Percentiles rank a stretch among this genome's conserved stretches.
These are phyloP conservation scores for Rhamnusium bicolor DNA, from an alignment of 2,888 invertebrate genomes.

Conservation along the genomic window DNA sequence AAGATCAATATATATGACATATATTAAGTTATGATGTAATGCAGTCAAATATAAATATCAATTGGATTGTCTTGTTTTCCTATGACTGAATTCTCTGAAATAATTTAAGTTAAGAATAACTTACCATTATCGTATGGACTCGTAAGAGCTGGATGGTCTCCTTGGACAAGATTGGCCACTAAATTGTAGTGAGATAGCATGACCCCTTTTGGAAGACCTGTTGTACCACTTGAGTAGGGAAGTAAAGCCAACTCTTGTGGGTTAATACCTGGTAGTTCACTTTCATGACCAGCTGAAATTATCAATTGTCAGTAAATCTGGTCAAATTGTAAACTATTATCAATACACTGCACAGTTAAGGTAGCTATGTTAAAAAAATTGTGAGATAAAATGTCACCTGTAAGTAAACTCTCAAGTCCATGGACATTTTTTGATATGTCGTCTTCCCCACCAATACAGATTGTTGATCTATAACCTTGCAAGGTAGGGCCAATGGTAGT, in stretches of 20 bases:
- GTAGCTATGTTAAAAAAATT: too few species aligned
- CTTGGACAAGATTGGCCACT: slow-evolving; percentile 69
- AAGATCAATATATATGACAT: too few species aligned
- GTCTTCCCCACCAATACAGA: slow-evolving; percentile 78
- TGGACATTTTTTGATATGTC: slow-evolving; percentile 69
- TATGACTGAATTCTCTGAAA: too few species aligned
- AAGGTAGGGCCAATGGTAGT: slow-evolving; percentile 74
- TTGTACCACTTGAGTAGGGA: slow-evolving; percentile 84
- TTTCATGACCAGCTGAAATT: slow-evolving; percentile 62
- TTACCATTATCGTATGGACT: slow-evolving; percentile 58
- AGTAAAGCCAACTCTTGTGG: slow-evolving; percentile 74
- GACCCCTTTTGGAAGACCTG: slow-evolving; percentile 87
- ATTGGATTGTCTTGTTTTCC: too few species aligned
- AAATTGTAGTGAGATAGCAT: slow-evolving; percentile 82
- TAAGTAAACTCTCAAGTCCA: slow-evolving; percentile 68
- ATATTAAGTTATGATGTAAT: too few species aligned
- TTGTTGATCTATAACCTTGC: slow-evolving; percentile 75
- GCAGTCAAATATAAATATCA: too few species aligned
- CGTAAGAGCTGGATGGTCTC: slow-evolving; percentile 61
- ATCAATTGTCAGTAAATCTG: background rate
- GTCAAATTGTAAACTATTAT: too few species aligned
- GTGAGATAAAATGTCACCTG: too few species aligned
- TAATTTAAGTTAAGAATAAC: background rate
- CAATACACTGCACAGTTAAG: background rate
- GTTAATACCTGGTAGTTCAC: slow-evolving; percentile 71